phyloP scores from a whole-genome alignment of 2,797 vertebrate genomes.

The Acanthiza pusilla region DNA sequence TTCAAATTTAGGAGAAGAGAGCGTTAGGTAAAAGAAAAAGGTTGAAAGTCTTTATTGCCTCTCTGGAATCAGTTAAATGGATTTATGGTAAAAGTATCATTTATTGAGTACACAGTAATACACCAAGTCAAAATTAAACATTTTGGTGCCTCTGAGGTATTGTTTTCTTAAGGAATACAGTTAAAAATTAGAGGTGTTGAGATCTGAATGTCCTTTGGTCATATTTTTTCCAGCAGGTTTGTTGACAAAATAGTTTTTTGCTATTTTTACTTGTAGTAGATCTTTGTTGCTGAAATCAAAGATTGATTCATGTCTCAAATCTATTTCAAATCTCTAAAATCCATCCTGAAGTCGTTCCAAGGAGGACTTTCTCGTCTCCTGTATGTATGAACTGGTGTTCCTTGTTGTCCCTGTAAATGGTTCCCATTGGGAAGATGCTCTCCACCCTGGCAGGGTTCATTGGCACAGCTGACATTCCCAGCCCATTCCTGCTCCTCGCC shows the following conservation, averaged over 20 bases:
- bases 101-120: background rate
- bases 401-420: background rate
- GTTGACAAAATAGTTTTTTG: background rate
- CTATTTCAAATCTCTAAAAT: background rate
- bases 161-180: background rate
- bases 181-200: background rate
- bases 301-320: background rate
- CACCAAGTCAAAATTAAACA: background rate
- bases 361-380: background rate
- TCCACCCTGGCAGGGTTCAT: rapidly evolving
- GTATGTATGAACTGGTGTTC: background rate
- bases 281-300: background rate
- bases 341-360: background rate
- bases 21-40: background rate
- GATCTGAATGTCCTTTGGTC: background rate
- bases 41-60: background rate
- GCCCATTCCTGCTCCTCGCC: background rate
- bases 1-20: background rate
- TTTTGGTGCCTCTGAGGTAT: background rate
- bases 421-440: background rate
- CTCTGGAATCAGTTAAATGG: background rate
- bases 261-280: background rate
- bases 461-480: background rate
- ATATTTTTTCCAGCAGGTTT: background rate
- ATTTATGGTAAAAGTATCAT: background rate